These are phyloP conservation scores for Zaprionus taronus DNA, from an alignment of 1,140 invertebrate genomes.

Conservation along the genomic window DNA sequence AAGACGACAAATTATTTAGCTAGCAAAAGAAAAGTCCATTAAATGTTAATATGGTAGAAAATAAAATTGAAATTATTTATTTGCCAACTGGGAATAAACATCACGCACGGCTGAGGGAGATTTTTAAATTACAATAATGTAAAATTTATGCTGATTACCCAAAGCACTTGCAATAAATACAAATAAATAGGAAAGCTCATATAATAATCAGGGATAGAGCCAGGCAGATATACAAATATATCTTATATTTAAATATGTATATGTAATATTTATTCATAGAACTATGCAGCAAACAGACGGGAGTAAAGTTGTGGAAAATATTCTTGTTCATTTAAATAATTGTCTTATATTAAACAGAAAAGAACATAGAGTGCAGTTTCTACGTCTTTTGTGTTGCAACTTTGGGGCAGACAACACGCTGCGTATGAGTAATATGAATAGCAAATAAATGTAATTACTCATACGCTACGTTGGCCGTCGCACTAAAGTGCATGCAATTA, in stretches of 20 bases:
- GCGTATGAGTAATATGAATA: slow-evolving; percentile 48
- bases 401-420: slow-evolving; percentile 2
- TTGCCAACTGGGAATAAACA: slow-evolving; percentile 5
- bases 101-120: background rate
- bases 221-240: background rate
- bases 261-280: background rate
- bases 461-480: slow-evolving; percentile 52
- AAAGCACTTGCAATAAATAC: background rate
- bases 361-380: background rate
- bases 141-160: background rate
- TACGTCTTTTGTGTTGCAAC: background rate
- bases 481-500: slow-evolving; percentile 56
- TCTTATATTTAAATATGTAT: background rate
- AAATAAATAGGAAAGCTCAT: slow-evolving; percentile 2
- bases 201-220: background rate
- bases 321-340: too few species aligned
- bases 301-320: too few species aligned
- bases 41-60: slow-evolving; percentile 54
- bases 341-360: too few species aligned
- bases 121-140: slow-evolving; percentile 14
- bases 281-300: background rate
- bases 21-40: slow-evolving; percentile 42
- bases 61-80: slow-evolving; percentile 57
- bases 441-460: slow-evolving; percentile 64
- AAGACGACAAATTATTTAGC: slow-evolving; percentile 31